These are phyloP conservation scores for Amphipoea oculea DNA, from an alignment of 2,888 invertebrate genomes.

Conservation along the genomic window DNA sequence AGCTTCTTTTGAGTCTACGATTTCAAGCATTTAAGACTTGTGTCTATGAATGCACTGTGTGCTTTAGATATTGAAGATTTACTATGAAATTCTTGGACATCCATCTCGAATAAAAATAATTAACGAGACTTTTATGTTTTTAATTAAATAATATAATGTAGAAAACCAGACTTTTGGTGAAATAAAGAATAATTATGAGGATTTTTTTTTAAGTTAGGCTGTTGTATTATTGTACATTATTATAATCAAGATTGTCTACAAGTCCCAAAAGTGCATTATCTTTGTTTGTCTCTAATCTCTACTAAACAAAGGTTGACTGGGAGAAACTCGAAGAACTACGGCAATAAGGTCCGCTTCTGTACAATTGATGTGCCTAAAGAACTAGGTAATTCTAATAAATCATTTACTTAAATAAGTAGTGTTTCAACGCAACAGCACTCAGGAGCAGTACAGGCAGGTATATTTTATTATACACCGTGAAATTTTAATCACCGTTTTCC, in stretches of 20 bases:
- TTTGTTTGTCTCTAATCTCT: neutral
- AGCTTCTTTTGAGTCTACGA: conserved; percentile 19
- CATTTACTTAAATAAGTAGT: conserved; percentile 10
- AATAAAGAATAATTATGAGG: neutral
- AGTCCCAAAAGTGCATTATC: neutral
- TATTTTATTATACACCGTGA: neutral
- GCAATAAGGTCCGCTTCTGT: neutral
- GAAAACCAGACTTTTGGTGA: neutral
- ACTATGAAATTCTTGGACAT: neutral
- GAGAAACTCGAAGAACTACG: too few relatives aligned
- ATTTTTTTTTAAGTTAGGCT: too few relatives aligned
- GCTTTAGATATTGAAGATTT: neutral
- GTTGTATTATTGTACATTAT: neutral
- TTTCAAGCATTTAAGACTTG: neutral
- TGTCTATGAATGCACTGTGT: neutral
- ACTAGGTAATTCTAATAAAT: conserved; percentile 7
- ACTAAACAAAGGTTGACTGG: neutral
- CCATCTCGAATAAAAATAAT: neutral
- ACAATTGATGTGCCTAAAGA: neutral
- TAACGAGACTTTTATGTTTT: neutral
- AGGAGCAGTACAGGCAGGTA: too few relatives aligned
- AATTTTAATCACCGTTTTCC: too few relatives aligned
- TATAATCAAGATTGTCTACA: neutral
- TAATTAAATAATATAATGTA: neutral
- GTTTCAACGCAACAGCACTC: conserved; percentile 7